Evolutionary conservation across 2,113 vertebrate species (phyloP).

Genomic region (Eonycteris spelaea): DNA sequence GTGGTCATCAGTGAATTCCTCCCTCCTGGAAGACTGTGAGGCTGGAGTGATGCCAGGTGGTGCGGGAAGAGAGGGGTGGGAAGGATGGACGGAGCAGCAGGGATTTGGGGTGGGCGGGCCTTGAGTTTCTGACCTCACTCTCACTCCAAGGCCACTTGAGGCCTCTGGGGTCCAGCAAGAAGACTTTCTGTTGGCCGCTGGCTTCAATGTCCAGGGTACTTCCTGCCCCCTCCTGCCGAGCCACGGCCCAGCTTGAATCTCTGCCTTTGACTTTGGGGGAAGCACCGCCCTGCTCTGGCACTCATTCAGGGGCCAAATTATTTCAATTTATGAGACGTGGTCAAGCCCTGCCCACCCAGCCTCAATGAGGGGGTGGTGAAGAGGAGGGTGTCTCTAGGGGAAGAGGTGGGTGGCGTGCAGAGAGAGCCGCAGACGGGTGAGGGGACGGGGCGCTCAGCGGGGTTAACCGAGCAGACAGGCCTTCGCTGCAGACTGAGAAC

Average conservation of each 20-base stretch:
- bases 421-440: constrained; percentile 53
- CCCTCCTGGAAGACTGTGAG: background rate
- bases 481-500: constrained; percentile 29
- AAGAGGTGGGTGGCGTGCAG: background rate
- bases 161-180: background rate
- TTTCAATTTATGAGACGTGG: constrained; percentile 70
- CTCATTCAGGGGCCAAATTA: constrained; percentile 56
- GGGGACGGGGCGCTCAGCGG: background rate
- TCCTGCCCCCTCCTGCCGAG: background rate
- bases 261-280: constrained; percentile 44
- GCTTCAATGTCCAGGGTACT: background rate
- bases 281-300: constrained; percentile 40
- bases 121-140: background rate
- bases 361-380: background rate
- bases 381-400: background rate
- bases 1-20: background rate
- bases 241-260: constrained; percentile 6
- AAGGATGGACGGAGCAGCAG: background rate
- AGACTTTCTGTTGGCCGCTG: background rate
- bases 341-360: constrained; percentile 37
- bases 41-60: background rate
- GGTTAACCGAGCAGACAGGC: background rate
- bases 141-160: background rate
- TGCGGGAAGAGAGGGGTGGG: background rate
- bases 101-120: background rate